Conservation (phyloP, 2,797 vertebrate species). For the Glyptemys insculpta region DNA sequence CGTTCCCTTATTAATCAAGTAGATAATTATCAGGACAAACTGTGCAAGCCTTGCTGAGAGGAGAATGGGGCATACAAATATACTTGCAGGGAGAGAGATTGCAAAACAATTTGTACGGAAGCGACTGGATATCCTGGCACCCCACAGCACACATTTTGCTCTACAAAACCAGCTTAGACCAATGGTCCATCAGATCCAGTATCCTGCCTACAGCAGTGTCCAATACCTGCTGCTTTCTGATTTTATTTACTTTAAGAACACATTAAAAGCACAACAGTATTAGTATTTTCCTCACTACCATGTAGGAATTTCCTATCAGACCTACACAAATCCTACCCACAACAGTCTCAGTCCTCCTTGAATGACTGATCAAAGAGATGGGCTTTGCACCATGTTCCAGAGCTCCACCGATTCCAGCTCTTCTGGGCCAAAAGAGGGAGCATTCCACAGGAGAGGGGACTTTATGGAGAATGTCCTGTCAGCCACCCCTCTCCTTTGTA, state of each 20-base stretch:
- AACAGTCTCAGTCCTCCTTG: background rate
- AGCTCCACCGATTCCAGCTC: background rate
- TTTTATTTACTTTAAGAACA: background rate
- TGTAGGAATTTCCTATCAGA: background rate
- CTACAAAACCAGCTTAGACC: background rate
- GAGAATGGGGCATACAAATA: background rate
- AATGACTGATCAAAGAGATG: background rate
- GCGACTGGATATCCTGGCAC: background rate
- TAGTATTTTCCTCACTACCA: background rate
- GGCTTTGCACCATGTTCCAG: background rate
- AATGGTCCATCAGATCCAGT: background rate
- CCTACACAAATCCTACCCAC: background rate
- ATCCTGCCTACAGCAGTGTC: background rate
- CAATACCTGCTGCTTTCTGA: background rate
- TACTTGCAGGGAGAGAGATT: background rate
- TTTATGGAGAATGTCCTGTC: background rate
- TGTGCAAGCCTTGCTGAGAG: background rate
- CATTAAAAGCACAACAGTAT: background rate
- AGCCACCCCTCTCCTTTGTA: background rate
- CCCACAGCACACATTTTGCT: background rate
- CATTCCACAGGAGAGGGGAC: background rate
- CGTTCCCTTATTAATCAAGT: slow-evolving; percentile 51
- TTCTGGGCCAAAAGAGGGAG: background rate
- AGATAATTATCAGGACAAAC: slow-evolving; percentile 5
- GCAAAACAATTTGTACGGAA: background rate